phyloP scores from a whole-genome alignment of 2,888 invertebrate genomes.

The Zootermopsis nevadensis region DNA sequence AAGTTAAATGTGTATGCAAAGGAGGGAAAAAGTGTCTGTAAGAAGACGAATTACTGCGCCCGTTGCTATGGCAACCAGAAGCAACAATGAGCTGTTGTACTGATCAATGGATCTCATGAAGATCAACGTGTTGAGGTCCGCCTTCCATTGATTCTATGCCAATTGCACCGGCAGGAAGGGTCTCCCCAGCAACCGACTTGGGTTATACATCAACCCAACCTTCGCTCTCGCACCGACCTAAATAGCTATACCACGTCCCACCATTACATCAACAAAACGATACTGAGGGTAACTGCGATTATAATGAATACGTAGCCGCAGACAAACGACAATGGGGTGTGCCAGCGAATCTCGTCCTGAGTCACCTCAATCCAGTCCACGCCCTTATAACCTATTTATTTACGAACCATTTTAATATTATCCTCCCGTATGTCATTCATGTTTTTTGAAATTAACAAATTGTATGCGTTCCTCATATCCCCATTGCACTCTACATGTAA shows the following conservation, averaged over 20 bases:
- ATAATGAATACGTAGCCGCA: too few species aligned
- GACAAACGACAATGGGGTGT: too few species aligned
- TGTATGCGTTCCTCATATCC: too few species aligned
- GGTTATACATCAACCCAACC: neutral
- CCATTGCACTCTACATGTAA: too few species aligned
- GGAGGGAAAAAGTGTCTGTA: neutral
- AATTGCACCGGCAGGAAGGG: neutral
- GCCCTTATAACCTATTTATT: too few species aligned
- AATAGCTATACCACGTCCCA: neutral
- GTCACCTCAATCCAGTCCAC: too few species aligned
- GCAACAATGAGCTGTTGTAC: neutral
- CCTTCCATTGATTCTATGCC: conserved; percentile 9
- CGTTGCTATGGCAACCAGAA: neutral
- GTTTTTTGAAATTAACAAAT: too few species aligned
- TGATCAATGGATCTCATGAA: neutral
- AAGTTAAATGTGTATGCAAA: neutral
- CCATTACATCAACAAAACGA: neutral
- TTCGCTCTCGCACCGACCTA: neutral
- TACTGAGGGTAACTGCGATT: too few species aligned
- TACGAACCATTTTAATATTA: too few species aligned
- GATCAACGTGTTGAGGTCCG: neutral
- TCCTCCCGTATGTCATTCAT: too few species aligned
- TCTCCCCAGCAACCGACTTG: conserved; percentile 17
- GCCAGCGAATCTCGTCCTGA: too few species aligned
- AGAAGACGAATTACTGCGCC: neutral